Conservation (phyloP, 35 echinoderm and acorn worm species). For the Apostichopus japonicus region DNA sequence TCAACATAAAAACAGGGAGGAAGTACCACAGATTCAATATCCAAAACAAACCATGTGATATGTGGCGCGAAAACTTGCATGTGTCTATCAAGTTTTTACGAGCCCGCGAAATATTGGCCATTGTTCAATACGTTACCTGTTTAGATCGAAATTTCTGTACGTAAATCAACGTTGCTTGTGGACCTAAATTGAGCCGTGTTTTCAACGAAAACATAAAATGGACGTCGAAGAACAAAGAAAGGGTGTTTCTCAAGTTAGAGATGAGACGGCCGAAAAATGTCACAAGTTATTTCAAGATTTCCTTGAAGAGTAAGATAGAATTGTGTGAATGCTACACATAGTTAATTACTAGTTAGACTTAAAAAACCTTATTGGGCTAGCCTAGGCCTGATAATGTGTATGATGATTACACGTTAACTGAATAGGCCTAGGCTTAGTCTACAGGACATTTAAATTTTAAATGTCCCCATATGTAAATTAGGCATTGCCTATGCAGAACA, state of each 20-base stretch:
- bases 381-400: neutral
- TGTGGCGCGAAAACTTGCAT: constrained; percentile 78
- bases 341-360: neutral
- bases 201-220: constrained; percentile 51
- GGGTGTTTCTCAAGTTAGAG: constrained; percentile 90
- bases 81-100: neutral
- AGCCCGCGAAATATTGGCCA: neutral
- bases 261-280: constrained; percentile 92
- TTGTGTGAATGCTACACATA: neutral
- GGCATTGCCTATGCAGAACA: too few species aligned
- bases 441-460: constrained; percentile 14
- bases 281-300: constrained; percentile 99
- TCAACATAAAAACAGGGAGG: neutral
- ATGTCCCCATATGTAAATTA: neutral
- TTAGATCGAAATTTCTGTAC: too few species aligned
- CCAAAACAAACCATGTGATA: constrained; percentile 43
- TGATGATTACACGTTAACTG: neutral
- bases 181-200: neutral
- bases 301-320: constrained; percentile 91
- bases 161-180: too few species aligned
- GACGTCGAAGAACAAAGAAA: constrained; percentile 98
- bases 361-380: neutral
- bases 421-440: neutral
- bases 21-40: constrained; percentile 1
- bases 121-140: neutral